Percentiles rank a stretch among this genome's conserved stretches.
phyloP scores from a whole-genome alignment of 2,797 vertebrate species.

The Octomys mimax region DNA sequence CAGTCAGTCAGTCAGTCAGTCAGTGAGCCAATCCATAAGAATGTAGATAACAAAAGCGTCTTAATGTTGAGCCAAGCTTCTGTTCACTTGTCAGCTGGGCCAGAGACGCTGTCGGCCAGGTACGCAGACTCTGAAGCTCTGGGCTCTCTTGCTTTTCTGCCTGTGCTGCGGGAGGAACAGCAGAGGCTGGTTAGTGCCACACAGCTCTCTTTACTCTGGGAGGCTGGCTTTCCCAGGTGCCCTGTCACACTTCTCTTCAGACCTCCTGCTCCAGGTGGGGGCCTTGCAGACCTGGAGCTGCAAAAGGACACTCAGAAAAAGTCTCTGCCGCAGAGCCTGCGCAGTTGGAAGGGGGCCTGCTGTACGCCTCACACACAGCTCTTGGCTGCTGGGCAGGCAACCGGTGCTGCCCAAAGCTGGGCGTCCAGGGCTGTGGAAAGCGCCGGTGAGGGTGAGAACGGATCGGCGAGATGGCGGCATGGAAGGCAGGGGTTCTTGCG shows the following conservation, averaged over 20 bases:
- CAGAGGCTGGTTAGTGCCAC: background rate
- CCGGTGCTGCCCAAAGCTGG: too few species aligned
- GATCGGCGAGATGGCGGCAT: background rate
- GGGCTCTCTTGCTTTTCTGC: background rate
- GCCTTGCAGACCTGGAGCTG: background rate
- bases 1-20: background rate
- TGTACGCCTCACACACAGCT: background rate
- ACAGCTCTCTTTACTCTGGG: background rate
- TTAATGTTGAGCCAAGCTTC: slow-evolving; percentile 9
- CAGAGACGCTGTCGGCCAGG: background rate
- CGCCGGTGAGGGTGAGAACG: background rate
- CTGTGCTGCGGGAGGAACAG: background rate
- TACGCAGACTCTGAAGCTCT: background rate
- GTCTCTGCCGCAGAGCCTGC: background rate
- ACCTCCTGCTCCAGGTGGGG: background rate
- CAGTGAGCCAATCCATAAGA: background rate
- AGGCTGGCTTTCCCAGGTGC: background rate
- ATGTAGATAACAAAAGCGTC: background rate
- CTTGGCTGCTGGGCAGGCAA: background rate
- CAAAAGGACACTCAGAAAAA: background rate
- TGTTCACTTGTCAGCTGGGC: background rate
- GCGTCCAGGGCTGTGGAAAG: background rate
- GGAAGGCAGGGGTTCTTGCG: background rate
- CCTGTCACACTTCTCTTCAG: background rate
- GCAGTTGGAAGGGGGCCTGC: background rate